A percentile compares a stretch with the other conserved stretches of the same genome.
Evolutionary conservation across 2,888 invertebrate genomes (phyloP).

Genomic region (Theretra japonica): DNA sequence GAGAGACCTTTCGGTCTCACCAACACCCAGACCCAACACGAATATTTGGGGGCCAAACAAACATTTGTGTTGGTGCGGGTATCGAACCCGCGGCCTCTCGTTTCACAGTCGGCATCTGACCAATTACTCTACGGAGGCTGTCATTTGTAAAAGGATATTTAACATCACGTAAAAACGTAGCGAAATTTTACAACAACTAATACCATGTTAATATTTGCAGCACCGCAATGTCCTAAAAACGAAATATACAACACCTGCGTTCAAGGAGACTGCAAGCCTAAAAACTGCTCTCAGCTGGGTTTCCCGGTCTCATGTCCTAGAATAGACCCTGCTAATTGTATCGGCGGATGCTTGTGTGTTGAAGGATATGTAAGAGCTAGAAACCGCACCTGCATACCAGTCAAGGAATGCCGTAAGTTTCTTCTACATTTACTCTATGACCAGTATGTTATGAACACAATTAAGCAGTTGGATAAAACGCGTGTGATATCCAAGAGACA

Average conservation of each 20-base stretch:
- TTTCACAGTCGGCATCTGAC: no score
- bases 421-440: neutral
- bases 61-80: no score
- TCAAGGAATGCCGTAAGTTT: conserved; percentile 49
- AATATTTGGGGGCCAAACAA: no score
- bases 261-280: conserved; percentile 37
- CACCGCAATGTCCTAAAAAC: conserved; percentile 36
- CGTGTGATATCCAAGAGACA: no score
- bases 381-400: conserved; percentile 46
- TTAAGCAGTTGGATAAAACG: no score
- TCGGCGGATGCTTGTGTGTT: conserved; percentile 43
- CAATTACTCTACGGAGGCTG: no score
- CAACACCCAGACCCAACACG: no score
- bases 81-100: no score
- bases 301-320: conserved; percentile 38
- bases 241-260: conserved; percentile 45
- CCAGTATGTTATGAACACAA: neutral
- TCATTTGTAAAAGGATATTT: no score
- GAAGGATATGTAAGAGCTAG: conserved; percentile 42
- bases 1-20: no score
- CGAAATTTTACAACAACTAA: neutral
- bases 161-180: no score
- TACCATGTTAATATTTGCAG: neutral
- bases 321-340: conserved; percentile 39
- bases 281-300: conserved; percentile 46